Conservation (phyloP, 2,113 vertebrate genomes). For the Boleophthalmus pectinirostris region DNA sequence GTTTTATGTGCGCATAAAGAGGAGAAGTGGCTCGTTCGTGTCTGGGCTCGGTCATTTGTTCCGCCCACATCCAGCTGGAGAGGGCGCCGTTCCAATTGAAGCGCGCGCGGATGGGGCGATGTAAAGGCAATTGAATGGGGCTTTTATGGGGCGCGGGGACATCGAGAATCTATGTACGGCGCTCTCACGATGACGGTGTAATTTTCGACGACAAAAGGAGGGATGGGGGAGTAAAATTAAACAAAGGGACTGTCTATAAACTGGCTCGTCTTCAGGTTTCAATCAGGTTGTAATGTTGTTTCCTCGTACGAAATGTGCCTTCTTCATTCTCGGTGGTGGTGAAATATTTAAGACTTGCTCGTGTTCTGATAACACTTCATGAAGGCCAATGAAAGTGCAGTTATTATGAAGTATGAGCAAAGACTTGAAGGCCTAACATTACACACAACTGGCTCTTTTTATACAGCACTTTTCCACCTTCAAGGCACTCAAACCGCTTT, state of each 20-base stretch:
- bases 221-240: background rate
- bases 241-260: background rate
- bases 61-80: background rate
- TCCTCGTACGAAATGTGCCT: background rate
- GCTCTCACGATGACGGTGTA: background rate
- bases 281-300: background rate
- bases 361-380: no score
- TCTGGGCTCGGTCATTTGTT: background rate
- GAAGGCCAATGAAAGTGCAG: no score
- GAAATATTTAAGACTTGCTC: no score
- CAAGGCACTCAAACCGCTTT: no score
- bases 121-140: background rate
- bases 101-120: background rate
- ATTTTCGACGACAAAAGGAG: background rate
- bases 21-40: constrained; percentile 3
- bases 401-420: no score
- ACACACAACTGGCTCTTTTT: no score
- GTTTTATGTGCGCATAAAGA: constrained; percentile 31
- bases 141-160: background rate
- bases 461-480: no score
- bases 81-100: constrained; percentile 2
- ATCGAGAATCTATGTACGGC: background rate
- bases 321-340: no score
- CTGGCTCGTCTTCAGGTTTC: background rate
- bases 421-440: no score